A percentile compares a stretch with the other conserved stretches of the same genome.
These are phyloP conservation scores for Muricea muricata DNA, from an alignment of 92 coral and sea anemone genomes.

Conservation along the genomic window DNA sequence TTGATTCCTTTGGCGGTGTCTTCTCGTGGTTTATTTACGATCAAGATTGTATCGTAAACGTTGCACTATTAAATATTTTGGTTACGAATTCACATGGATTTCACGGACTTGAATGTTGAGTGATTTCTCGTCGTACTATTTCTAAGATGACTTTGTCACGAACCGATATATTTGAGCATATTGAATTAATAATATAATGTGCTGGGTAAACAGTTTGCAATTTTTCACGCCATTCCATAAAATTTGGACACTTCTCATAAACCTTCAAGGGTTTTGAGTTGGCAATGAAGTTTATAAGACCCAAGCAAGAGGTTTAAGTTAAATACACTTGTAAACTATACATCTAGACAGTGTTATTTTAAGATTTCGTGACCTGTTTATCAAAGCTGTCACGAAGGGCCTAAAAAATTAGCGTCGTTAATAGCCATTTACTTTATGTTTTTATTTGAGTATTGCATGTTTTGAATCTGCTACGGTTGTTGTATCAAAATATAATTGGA, in stretches of 20 bases:
- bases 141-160: not conserved
- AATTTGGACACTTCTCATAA: not conserved
- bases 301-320: not conserved
- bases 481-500: not conserved
- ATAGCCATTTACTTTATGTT: not conserved
- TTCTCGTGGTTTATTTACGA: not conserved
- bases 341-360: not conserved
- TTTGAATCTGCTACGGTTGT: not conserved
- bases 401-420: not conserved
- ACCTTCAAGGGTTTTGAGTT: not conserved
- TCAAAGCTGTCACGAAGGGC: not conserved
- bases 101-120: not conserved
- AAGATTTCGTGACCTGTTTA: slow-evolving; percentile 9
- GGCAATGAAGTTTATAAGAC: not conserved
- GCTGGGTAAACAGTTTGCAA: too few species aligned
- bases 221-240: too few species aligned
- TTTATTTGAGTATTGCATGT: not conserved
- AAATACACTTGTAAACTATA: not conserved
- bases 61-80: not conserved
- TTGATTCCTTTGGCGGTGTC: not conserved
- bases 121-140: too few species aligned
- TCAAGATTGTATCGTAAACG: not conserved
- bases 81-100: not conserved
- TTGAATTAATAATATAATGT: not conserved
- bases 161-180: not conserved